Conservation (phyloP, 2,113 vertebrate genomes). For the Brachypodius melanocephalos region DNA sequence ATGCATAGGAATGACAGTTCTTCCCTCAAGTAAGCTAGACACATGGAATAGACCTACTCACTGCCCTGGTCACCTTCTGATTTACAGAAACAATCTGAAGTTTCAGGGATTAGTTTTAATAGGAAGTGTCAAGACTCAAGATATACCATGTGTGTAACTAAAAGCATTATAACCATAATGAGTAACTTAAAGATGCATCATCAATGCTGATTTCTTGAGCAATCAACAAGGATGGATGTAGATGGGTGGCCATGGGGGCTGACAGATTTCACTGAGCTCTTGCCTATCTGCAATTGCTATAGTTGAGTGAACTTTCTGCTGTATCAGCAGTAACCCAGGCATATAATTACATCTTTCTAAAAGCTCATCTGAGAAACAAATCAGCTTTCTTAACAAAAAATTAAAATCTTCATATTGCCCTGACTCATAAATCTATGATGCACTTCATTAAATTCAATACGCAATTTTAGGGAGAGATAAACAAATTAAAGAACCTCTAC, state of each 20-base stretch:
- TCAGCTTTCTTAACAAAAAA: neutral
- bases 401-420: neutral
- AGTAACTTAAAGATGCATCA: neutral
- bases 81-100: slow-evolving; percentile 7
- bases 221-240: neutral
- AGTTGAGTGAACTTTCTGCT: slow-evolving; percentile 23
- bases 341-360: slow-evolving; percentile 39
- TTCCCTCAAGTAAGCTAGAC: neutral
- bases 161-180: neutral
- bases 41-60: neutral
- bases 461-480: slow-evolving; percentile 46
- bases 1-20: neutral
- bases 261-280: neutral
- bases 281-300: neutral
- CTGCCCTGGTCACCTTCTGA: neutral
- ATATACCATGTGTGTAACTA: neutral
- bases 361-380: slow-evolving; percentile 38
- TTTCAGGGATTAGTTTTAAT: neutral
- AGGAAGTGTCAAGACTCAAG: neutral
- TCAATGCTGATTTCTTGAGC: neutral
- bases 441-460: slow-evolving; percentile 62
- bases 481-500: slow-evolving; percentile 46
- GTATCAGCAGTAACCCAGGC: slow-evolving; percentile 32
- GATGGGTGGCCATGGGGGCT: neutral
- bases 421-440: slow-evolving; percentile 50